Percentiles rank a stretch among this genome's conserved stretches.
These are phyloP conservation scores for Smutsia temminckii DNA, from an alignment of 2,797 vertebrate species.

Conservation along the genomic window DNA sequence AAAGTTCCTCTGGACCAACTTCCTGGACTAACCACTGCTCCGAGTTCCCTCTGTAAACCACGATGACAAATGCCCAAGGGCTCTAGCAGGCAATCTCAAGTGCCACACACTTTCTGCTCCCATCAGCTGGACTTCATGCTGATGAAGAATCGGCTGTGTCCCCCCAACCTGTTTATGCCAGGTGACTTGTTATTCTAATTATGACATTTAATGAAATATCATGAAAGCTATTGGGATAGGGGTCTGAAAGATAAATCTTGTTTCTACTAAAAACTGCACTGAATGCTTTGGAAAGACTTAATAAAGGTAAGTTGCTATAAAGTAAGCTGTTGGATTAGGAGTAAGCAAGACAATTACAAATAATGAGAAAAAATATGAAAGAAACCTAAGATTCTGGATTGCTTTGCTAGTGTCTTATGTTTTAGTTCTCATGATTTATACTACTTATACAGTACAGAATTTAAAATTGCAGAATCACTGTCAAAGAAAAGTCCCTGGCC, in stretches of 20 bases:
- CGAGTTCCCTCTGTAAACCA: neutral
- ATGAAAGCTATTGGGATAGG: slow-evolving; percentile 35
- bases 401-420: neutral
- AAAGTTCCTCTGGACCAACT: neutral
- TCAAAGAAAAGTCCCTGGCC: neutral
- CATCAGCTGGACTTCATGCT: neutral
- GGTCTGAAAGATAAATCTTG: neutral
- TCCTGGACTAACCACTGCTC: neutral
- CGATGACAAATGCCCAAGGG: neutral
- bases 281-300: slow-evolving; percentile 16
- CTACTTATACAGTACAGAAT: neutral
- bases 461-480: neutral
- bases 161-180: neutral
- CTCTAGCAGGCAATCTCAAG: neutral
- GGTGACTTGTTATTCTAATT: slow-evolving; percentile 19
- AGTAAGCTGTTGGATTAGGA: slow-evolving; percentile 18
- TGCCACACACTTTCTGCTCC: neutral
- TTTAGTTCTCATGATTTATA: neutral
- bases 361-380: neutral
- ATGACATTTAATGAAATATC: slow-evolving; percentile 43
- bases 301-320: slow-evolving; percentile 2
- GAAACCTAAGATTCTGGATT: neutral
- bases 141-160: neutral
- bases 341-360: neutral
- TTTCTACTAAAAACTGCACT: slow-evolving; percentile 44